phyloP scores from a whole-genome alignment of 2,888 invertebrate genomes.

The Andrena camellia region DNA sequence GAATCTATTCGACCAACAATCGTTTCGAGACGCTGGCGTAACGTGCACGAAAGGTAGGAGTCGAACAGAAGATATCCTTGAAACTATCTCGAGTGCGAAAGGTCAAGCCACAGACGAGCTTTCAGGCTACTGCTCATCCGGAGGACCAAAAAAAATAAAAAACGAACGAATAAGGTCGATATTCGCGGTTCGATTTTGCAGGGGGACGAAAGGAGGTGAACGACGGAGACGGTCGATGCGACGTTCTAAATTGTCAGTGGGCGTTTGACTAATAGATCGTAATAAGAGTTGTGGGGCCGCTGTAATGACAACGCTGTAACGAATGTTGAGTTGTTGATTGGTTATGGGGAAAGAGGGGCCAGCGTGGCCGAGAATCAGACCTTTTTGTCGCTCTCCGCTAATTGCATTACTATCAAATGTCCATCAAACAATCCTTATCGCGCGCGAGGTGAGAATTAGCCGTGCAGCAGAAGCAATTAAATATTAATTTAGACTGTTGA shows the following conservation, averaged over 20 bases:
- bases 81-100: constrained; percentile 56
- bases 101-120: constrained; percentile 44
- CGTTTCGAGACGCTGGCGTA: constrained; percentile 1
- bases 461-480: neutral
- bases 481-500: neutral
- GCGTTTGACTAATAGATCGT: constrained; percentile 78
- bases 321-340: constrained; percentile 62
- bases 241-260: constrained; percentile 77
- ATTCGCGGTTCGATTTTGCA: constrained; percentile 38
- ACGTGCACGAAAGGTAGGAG: constrained; percentile 23
- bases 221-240: constrained; percentile 65
- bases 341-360: constrained; percentile 22
- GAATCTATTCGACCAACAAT: constrained; percentile 6
- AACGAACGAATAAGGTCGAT: neutral
- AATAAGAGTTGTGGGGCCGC: constrained; percentile 74
- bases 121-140: constrained; percentile 28
- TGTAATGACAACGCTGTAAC: constrained; percentile 68
- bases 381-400: neutral
- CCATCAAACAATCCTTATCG: neutral
- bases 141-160: constrained; percentile 4
- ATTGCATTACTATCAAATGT: constrained; percentile 21
- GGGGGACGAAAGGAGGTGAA: constrained; percentile 8
- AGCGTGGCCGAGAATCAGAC: constrained; percentile 15
- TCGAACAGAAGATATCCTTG: constrained; percentile 57
- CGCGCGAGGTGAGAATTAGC: neutral